Evolutionary conservation across 2,888 invertebrate genomes (phyloP), one percentile per base, ranked within the genome.

Genomic region (Eristalis arbustorum): DNA sequence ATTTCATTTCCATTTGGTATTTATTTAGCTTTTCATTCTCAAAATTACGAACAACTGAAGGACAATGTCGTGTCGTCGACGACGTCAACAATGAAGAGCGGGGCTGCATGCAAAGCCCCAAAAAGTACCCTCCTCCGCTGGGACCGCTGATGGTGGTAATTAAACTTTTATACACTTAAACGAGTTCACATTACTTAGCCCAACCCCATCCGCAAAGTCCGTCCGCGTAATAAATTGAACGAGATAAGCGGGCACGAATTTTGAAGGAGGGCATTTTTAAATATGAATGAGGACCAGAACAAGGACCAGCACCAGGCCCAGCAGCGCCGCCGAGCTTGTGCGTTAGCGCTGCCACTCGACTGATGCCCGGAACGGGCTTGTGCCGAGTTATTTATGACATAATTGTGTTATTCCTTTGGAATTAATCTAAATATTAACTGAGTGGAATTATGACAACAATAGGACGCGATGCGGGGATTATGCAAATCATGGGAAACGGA

Each of bases 151-250:
- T 83, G 78, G 74, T 59, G 49, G 83, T 76, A 87, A 87, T 83
- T 87, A 87, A 87, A 87, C 78, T 83, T 87, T 72, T 87, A 87
- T 71, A 79, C 83, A 79, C 57, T 87, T 87, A 87, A 87, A 75
- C 78, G 75, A 79, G 75, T 72, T 72, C 78, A 83, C 83, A 82
- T 83, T 83, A 66, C 83, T 78, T 82, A 82, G 74, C 72, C 73
- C 72, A 49, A 59, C 42, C 66, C 71, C 61, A 71, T 75, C 31
- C 56, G 64, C 4, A 42, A 59, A 61, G 31, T 22, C 40, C 31
- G 42, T 68, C 57, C 63, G 68, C 40, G 63, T 81, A 64, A 81
- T 75, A 81, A 81, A 81, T 81, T 75, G 74, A 34, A 23, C 69
- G 25, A 80, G 85, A 85, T 85, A 82, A 82, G 77, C 69, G 62